A percentile compares a stretch with the other conserved stretches of the same genome.
Conservation (phyloP, 2,888 invertebrate genomes). For the Ashinkailepas kermadecensis region DNA sequence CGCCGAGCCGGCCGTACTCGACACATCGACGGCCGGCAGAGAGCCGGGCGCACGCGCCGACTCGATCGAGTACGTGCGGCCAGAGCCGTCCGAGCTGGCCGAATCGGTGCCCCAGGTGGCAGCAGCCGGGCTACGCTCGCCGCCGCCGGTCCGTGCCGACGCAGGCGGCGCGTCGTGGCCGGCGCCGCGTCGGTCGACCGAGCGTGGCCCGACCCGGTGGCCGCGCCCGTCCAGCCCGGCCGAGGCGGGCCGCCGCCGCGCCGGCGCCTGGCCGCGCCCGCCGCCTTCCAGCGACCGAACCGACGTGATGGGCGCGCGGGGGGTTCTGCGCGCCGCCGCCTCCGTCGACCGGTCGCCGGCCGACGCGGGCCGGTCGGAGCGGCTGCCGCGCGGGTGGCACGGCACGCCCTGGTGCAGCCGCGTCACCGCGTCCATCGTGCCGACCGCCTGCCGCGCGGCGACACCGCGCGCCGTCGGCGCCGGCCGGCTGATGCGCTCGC, state of each 20-base stretch:
- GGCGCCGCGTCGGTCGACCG: background rate
- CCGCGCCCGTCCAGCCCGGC: background rate
- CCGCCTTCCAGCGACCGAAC: background rate
- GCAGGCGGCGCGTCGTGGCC: background rate
- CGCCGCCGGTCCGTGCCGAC: background rate
- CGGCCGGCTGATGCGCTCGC: background rate
- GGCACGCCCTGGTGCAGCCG: slow-evolving; percentile 12
- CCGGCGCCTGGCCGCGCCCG: background rate
- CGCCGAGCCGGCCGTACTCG: background rate
- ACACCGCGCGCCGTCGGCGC: background rate
- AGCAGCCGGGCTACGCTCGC: background rate
- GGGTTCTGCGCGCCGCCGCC: background rate
- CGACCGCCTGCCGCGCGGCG: background rate
- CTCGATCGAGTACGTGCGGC: slow-evolving; percentile 1
- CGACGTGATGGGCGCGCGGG: background rate
- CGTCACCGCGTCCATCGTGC: background rate
- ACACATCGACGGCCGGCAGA: background rate
- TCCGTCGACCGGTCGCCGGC: too few species aligned
- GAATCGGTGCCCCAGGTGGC: background rate
- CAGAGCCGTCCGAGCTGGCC: background rate
- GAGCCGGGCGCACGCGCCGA: background rate
- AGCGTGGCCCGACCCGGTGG: background rate
- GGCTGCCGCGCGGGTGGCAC: background rate
- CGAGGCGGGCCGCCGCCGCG: background rate
- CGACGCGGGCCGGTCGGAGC: too few species aligned